phyloP scores from a whole-genome alignment of 2,113 vertebrate species.

The Strigops habroptila region DNA sequence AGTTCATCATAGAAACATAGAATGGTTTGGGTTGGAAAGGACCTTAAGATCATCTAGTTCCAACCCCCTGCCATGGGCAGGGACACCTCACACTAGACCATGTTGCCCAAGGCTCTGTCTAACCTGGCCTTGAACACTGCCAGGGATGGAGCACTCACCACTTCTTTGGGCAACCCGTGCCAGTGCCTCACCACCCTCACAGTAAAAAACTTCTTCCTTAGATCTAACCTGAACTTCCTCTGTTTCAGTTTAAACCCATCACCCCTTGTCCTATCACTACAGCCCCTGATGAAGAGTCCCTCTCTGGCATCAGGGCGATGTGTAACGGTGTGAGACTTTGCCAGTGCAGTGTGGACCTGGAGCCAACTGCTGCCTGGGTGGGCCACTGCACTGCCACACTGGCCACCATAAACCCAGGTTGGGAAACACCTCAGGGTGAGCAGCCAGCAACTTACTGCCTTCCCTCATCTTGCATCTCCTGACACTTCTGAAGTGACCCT shows the following conservation, averaged over 20 bases:
- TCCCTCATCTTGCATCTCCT: neutral
- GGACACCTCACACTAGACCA: neutral
- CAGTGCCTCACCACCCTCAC: neutral
- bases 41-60: neutral
- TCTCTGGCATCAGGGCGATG: accelerated
- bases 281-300: neutral
- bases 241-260: neutral
- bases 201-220: neutral
- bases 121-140: neutral
- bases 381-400: accelerated
- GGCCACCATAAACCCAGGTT: neutral
- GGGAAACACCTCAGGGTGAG: neutral
- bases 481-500: neutral
- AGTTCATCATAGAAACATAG: neutral
- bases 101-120: neutral
- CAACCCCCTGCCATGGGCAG: neutral
- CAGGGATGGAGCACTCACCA: neutral
- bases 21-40: neutral
- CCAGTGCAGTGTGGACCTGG: accelerated
- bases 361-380: neutral
- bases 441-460: neutral
- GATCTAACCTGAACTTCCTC: neutral
- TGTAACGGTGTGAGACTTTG: accelerated
- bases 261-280: neutral
- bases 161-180: neutral